Percentiles rank a stretch among this genome's conserved stretches.
Evolutionary conservation across 1,140 invertebrate genomes (phyloP).

Genomic region (Colletes latitarsis): DNA sequence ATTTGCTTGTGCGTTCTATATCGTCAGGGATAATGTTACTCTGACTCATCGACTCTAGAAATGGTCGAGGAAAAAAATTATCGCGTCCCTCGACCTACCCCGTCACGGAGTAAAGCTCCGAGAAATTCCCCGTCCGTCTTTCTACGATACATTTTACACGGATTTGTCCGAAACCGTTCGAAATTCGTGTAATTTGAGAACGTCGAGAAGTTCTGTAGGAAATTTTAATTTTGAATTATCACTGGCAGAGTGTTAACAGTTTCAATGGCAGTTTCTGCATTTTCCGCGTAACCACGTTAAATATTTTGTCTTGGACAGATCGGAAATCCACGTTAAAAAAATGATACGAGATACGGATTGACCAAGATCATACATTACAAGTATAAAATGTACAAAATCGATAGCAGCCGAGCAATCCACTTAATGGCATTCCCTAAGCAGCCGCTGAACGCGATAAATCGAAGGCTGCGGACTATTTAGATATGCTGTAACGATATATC

Average conservation of each 20-base stretch:
- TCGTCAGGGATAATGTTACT: background rate
- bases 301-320: no score
- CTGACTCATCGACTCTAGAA: slow-evolving; percentile 4
- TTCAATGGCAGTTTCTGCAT: no score
- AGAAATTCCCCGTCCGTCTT: background rate
- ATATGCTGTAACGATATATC: slow-evolving; percentile 42
- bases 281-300: no score
- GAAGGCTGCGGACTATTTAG: slow-evolving; percentile 58
- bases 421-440: slow-evolving; percentile 64
- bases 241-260: no score
- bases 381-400: slow-evolving; percentile 54
- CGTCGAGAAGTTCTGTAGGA: no score
- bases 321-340: background rate
- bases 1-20: background rate
- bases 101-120: background rate
- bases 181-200: no score
- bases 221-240: no score
- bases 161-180: background rate
- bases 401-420: slow-evolving; percentile 61
- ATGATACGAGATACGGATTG: slow-evolving; percentile 24
- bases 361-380: slow-evolving; percentile 54
- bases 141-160: background rate
- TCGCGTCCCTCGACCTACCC: background rate
- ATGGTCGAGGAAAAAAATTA: background rate
- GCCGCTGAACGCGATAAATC: slow-evolving; percentile 61